These are phyloP conservation scores for Platyscapa corneri DNA, from an alignment of 1,140 invertebrate species.

Conservation along the genomic window DNA sequence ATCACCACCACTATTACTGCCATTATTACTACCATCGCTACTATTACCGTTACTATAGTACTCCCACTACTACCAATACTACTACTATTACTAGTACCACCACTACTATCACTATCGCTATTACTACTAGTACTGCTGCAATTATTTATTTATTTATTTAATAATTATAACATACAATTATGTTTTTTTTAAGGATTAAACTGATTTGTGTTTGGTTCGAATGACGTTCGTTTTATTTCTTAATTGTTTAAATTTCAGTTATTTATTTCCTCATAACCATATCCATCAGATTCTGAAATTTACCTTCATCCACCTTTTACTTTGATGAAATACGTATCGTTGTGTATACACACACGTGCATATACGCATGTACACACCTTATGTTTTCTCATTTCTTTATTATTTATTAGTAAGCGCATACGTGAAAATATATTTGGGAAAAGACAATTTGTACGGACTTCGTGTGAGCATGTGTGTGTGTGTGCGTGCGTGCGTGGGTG, in stretches of 20 bases:
- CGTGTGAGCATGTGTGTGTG: too few relatives aligned
- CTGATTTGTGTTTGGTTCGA: constrained; percentile 75
- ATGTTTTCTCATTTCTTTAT: background rate
- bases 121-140: constrained; percentile 58
- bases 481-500: background rate
- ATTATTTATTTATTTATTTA: constrained; percentile 75
- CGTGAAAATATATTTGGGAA: background rate
- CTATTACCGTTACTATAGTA: too few relatives aligned
- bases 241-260: constrained; percentile 68
- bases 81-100: too few relatives aligned
- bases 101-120: too few relatives aligned
- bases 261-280: constrained; percentile 35
- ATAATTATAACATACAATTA: constrained; percentile 74
- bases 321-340: background rate
- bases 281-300: constrained; percentile 49
- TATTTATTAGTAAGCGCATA: background rate
- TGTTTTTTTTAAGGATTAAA: constrained; percentile 75
- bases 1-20: too few relatives aligned
- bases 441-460: background rate
- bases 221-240: constrained; percentile 71
- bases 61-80: too few relatives aligned
- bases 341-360: background rate
- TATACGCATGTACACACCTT: background rate
- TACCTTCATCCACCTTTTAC: background rate
- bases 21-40: too few relatives aligned